Percentiles rank a stretch among this genome's conserved stretches.
Conservation (phyloP, 2,888 invertebrate species). For the Microchrysa polita region DNA sequence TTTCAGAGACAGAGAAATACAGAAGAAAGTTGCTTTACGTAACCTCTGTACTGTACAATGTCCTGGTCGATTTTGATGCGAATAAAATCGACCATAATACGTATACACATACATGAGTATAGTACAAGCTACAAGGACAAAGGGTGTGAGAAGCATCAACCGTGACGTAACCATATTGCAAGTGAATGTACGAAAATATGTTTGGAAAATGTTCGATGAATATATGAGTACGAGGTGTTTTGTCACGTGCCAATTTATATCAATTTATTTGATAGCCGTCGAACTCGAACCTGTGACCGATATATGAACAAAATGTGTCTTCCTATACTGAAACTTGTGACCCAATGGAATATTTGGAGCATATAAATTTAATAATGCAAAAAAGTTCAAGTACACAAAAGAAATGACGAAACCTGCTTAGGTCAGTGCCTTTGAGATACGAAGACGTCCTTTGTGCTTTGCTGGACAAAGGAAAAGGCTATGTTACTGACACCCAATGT, state of each 20-base stretch:
- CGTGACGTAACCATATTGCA: conserved; percentile 12
- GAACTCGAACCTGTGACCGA: neutral
- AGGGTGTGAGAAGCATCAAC: neutral
- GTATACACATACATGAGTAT: no score
- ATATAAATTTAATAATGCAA: no score
- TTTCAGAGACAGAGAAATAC: neutral
- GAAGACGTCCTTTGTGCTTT: no score
- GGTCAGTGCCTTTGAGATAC: no score
- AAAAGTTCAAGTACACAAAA: no score
- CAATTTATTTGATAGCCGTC: conserved; percentile 38
- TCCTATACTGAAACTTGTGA: no score
- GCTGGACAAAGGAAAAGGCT: no score
- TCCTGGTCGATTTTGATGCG: neutral
- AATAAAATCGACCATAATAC: neutral
- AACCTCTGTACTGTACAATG: conserved; percentile 19
- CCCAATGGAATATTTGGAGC: no score
- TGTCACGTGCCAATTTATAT: conserved; percentile 40
- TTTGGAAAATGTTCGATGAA: conserved; percentile 7
- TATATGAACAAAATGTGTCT: no score
- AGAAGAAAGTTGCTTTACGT: neutral
- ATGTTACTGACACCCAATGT: no score
- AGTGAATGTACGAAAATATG: conserved; percentile 18
- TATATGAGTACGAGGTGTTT: neutral
- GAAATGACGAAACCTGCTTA: no score
- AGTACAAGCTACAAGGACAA: no score